Conservation (phyloP, 2,113 vertebrate genomes). For the Microcebus tavaratra region DNA sequence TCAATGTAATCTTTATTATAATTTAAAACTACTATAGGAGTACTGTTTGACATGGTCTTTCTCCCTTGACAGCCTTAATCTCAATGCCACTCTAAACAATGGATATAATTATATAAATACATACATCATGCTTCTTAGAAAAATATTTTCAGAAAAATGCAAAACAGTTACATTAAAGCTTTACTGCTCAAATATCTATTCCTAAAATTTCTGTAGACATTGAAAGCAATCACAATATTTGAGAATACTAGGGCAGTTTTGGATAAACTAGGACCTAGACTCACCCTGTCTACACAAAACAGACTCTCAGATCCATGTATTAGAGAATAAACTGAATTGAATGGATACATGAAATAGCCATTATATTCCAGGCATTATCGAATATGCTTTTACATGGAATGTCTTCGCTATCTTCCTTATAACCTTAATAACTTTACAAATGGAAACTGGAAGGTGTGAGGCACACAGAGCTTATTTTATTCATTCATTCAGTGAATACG, state of each 20-base stretch:
- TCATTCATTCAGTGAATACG: neutral
- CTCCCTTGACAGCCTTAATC: neutral
- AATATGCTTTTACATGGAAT: neutral
- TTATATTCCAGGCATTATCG: neutral
- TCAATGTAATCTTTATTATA: constrained; percentile 1
- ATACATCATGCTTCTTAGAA: neutral
- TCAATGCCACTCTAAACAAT: neutral
- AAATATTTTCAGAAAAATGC: neutral
- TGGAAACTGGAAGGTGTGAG: neutral
- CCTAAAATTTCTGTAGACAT: neutral
- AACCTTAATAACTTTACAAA: neutral
- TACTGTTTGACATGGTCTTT: neutral
- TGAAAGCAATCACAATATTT: neutral
- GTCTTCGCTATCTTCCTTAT: neutral
- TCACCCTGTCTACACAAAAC: neutral
- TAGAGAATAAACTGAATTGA: neutral
- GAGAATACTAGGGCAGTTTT: neutral
- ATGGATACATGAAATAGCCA: neutral
- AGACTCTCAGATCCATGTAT: neutral
- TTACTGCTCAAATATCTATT: neutral
- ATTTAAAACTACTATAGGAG: neutral
- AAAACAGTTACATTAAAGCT: neutral
- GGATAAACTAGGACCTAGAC: neutral
- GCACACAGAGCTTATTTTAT: neutral
- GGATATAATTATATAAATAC: neutral